These are phyloP conservation scores for Chymomyza procnemis DNA, from an alignment of 2,888 invertebrate genomes.

Conservation along the genomic window DNA sequence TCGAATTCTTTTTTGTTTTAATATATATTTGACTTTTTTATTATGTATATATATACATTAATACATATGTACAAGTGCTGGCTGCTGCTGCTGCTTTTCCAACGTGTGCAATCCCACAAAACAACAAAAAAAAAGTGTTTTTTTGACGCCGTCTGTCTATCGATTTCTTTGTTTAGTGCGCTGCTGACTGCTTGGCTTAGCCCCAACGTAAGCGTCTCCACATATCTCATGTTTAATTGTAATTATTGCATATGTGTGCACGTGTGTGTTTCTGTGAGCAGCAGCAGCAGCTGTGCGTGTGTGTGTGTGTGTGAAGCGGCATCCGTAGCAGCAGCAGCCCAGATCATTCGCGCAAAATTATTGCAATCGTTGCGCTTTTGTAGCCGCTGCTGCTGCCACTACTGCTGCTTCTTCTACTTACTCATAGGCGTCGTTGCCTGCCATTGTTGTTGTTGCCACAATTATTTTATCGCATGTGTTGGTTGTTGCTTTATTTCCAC, in stretches of 20 bases:
- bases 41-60: slow-evolving; percentile 4
- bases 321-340: slow-evolving; percentile 32
- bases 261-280: slow-evolving; percentile 22
- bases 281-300: too few species aligned
- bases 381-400: slow-evolving; percentile 40
- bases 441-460: slow-evolving; percentile 49
- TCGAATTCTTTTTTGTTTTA: slow-evolving; percentile 38
- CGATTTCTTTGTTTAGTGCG: slow-evolving; percentile 65
- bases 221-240: slow-evolving; percentile 65
- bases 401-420: slow-evolving; percentile 15
- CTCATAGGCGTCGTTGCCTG: slow-evolving; percentile 19
- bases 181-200: slow-evolving; percentile 12
- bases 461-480: slow-evolving; percentile 67
- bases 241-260: slow-evolving; percentile 41
- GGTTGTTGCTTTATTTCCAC: slow-evolving; percentile 27
- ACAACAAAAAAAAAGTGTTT: not conserved
- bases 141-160: slow-evolving; percentile 38
- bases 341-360: slow-evolving; percentile 27
- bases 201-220: slow-evolving; percentile 19
- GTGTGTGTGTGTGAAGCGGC: slow-evolving; percentile 10
- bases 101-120: slow-evolving; percentile 25
- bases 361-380: slow-evolving; percentile 60
- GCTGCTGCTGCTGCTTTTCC: slow-evolving; percentile 6
- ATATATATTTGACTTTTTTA: slow-evolving; percentile 50
- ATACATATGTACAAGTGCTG: not conserved